Evolutionary conservation across 1,140 invertebrate species (phyloP), one percentile per base, ranked within the genome.

Genomic region (Penaeus vannamei): DNA sequence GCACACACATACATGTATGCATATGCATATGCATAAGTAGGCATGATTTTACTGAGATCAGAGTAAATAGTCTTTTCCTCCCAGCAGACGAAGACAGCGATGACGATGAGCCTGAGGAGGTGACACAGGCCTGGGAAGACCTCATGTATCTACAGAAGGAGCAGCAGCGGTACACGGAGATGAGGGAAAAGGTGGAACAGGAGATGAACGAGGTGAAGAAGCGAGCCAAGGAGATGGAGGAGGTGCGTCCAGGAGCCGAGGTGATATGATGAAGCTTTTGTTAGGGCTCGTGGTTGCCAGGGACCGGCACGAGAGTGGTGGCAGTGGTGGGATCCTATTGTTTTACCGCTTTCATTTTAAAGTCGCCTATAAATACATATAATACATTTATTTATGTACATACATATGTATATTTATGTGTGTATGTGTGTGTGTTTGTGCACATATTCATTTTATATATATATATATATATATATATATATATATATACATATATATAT

Each of bases 71-170:
- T 61, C 26, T 1, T 62, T 22, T 72, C 53, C 66, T 20, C 1
- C 46, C 36, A 19, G 1, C 42, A 82, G 83, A 84, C 36, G 90
- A 85, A 29, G 87, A 86, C 14, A 86, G 87, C 59, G 90, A 86
- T 10, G 85, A 87, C 19, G 95, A 95, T 87, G 96, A 96, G 1
- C 95, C 96, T 19, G 95, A 96, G 76, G 95, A 96, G 0, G 95
- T 98, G 22, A 96, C 96, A 91, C 96, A 97, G 92, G 97, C 97
- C 23, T 97, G 96, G 95, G 95, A 95, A 0, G 97, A 97, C 92
- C 93, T 98, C 32, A 96, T 96, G 36, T 96, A 96, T 80, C 96
- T 98, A 32, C 96, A 97, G 93, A 95, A 96, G 77, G 97, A 98
- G 92, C 96, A 97, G 92, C 95, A 97, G 91, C 94, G 96, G 69